These are phyloP conservation scores for Osmerus mordax DNA, from an alignment of 2,113 vertebrate genomes.

Conservation along the genomic window DNA sequence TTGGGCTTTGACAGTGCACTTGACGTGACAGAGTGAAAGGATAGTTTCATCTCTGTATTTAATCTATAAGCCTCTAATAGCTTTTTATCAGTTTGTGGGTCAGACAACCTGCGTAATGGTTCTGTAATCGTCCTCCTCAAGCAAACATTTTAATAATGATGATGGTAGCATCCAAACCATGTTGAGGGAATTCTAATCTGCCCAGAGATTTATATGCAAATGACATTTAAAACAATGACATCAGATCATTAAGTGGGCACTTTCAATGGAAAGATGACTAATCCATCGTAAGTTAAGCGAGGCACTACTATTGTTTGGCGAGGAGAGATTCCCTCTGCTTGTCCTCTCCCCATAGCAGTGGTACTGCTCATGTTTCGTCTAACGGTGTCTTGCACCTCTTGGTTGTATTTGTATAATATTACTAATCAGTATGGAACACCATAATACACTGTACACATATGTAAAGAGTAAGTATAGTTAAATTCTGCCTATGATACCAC, in stretches of 20 bases:
- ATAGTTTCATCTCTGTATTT: conserved; percentile 46
- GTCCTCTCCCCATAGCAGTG: background rate
- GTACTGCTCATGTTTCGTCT: background rate
- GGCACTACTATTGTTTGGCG: conserved; percentile 15
- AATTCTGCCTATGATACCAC: too few species aligned
- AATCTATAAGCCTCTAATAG: conserved; percentile 68
- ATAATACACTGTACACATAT: too few species aligned
- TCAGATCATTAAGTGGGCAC: conserved; percentile 34
- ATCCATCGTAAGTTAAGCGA: conserved; percentile 59
- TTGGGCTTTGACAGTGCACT: background rate
- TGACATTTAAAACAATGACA: conserved; percentile 58
- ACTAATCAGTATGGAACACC: too few species aligned
- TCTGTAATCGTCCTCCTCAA: conserved; percentile 62
- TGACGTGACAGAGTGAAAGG: conserved; percentile 9
- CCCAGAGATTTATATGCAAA: conserved; percentile 58
- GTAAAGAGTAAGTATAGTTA: too few species aligned
- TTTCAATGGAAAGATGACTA: conserved; percentile 39
- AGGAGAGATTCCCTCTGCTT: conserved; percentile 6
- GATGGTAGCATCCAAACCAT: conserved; percentile 57
- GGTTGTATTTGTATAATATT: background rate
- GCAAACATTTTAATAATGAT: conserved; percentile 56
- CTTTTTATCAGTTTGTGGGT: conserved; percentile 70
- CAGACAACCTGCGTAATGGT: conserved; percentile 58
- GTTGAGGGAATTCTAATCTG: conserved; percentile 58
- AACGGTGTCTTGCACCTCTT: background rate